phyloP scores from a whole-genome alignment of 2,888 invertebrate species.

The Empis livida region DNA sequence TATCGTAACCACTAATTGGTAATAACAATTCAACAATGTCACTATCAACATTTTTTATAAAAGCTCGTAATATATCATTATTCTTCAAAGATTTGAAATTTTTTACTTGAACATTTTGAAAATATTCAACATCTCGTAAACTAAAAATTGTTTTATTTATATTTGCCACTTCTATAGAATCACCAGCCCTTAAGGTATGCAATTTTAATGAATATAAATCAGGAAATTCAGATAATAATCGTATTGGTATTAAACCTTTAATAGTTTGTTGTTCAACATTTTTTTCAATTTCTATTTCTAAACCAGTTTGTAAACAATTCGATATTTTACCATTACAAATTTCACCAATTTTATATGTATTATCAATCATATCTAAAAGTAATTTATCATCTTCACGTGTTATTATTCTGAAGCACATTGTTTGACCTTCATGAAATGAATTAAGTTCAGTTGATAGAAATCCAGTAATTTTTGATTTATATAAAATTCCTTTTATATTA shows the following conservation, averaged over 20 bases:
- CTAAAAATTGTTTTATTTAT: conserved; percentile 30
- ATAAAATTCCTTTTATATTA: conserved; percentile 32
- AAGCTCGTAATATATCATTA: conserved; percentile 27
- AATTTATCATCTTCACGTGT: conserved; percentile 22
- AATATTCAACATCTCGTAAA: conserved; percentile 29
- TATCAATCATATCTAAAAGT: conserved; percentile 22
- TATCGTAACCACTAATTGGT: conserved; percentile 24
- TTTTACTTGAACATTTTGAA: conserved; percentile 19
- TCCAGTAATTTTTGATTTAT: conserved; percentile 18
- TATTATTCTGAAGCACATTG: conserved; percentile 25
- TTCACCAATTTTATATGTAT: conserved; percentile 26
- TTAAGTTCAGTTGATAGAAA: conserved; percentile 15
- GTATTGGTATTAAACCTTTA: conserved; percentile 33
- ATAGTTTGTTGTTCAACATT: conserved; percentile 15
- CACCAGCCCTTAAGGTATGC: conserved; percentile 19
- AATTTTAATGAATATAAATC: conserved; percentile 26
- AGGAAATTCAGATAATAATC: conserved; percentile 26
- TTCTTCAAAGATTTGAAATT: conserved; percentile 23
- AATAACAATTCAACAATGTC: conserved; percentile 27
- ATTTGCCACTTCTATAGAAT: conserved; percentile 22
- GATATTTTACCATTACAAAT: conserved; percentile 24
- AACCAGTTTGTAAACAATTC: conserved; percentile 25
- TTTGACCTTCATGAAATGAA: conserved; percentile 26
- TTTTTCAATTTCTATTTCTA: conserved; percentile 29
- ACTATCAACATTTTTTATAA: conserved; percentile 25